A percentile compares a stretch with the other conserved stretches of the same genome.
These are phyloP conservation scores for Galemys pyrenaicus DNA, from an alignment of 2,113 vertebrate genomes.

Conservation along the genomic window DNA sequence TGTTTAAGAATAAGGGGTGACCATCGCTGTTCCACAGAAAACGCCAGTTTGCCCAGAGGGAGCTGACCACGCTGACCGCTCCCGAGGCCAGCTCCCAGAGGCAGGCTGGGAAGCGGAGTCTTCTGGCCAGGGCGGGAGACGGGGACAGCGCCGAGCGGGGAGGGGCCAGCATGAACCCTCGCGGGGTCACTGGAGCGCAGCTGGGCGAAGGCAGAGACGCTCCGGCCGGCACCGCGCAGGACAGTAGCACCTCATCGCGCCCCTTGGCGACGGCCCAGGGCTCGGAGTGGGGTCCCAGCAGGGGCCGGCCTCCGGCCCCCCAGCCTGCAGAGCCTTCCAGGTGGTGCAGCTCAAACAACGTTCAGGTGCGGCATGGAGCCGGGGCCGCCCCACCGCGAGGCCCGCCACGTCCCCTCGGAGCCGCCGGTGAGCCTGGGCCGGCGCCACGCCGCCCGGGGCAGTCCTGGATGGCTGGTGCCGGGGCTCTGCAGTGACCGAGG, in stretches of 20 bases:
- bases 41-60: neutral
- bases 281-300: neutral
- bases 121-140: neutral
- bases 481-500: no score
- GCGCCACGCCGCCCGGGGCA: no score
- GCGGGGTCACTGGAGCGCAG: slow-evolving; percentile 24
- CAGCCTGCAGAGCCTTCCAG: neutral
- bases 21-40: neutral
- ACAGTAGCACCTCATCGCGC: no score
- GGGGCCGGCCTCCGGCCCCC: neutral
- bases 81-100: neutral
- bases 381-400: no score
- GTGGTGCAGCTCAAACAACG: neutral
- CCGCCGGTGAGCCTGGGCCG: no score
- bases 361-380: neutral
- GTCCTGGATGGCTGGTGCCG: no score
- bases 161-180: neutral
- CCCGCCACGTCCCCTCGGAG: no score
- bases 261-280: neutral
- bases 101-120: neutral
- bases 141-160: neutral
- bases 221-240: no score
- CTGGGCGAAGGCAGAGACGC: neutral
- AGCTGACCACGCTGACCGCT: neutral
- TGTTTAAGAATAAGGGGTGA: no score